A percentile compares a stretch with the other conserved stretches of the same genome.
Evolutionary conservation across 37 sponge, comb jelly and placozoan species (phyloP).

Genomic region (Tethya wilhelma): DNA sequence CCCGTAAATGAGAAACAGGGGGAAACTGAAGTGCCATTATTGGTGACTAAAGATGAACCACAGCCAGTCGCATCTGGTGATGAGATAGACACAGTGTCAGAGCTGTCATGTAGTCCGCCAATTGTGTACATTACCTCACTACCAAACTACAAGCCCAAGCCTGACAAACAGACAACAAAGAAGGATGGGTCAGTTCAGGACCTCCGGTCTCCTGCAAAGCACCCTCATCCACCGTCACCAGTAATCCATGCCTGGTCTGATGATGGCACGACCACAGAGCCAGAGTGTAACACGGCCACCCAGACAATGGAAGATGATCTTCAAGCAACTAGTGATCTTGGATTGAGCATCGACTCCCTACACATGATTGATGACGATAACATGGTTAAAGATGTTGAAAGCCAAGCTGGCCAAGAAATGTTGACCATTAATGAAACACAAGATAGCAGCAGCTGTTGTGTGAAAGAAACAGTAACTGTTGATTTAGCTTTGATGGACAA

Average conservation of each 20-base stretch:
- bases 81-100: not conserved
- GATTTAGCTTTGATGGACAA: too few relatives aligned
- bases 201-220: not conserved
- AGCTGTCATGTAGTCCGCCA: not conserved
- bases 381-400: too few relatives aligned
- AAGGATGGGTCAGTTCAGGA: not conserved
- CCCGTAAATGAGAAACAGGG: not conserved
- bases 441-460: too few relatives aligned
- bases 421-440: slow-evolving; percentile 1
- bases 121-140: not conserved
- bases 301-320: not conserved
- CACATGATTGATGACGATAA: not conserved
- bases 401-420: too few relatives aligned
- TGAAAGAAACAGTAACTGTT: too few relatives aligned
- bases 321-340: slow-evolving; percentile 8
- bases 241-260: not conserved
- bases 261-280: not conserved
- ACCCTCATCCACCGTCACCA: not conserved
- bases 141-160: not conserved
- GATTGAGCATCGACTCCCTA: slow-evolving; percentile 1
- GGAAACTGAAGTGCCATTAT: not conserved
- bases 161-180: not conserved
- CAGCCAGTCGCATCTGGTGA: not conserved
- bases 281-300: not conserved
- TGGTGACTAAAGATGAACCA: not conserved